Evolutionary conservation across 53 echinoderm and acorn worm genomes (phyloP).

Genomic region (Henricia sp.): DNA sequence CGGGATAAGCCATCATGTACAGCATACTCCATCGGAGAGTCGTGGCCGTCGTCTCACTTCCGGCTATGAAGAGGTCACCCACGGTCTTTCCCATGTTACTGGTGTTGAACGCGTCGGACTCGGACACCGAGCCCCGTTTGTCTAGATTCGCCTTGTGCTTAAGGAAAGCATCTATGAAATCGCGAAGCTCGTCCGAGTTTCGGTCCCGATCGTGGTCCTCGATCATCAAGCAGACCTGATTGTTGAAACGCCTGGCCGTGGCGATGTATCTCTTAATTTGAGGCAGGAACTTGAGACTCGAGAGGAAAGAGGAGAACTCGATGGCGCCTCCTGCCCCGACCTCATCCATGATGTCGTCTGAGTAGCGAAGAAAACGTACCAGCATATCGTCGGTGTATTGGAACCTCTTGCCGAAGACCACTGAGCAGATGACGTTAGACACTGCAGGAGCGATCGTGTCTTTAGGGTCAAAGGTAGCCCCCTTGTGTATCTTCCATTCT

Average conservation of each 20-base stretch:
- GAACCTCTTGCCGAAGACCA: slow-evolving; percentile 48
- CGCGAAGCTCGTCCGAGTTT: slow-evolving; percentile 15
- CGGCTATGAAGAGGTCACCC: slow-evolving; percentile 49
- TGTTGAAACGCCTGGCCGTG: neutral
- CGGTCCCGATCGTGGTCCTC: slow-evolving; percentile 29
- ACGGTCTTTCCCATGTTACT: slow-evolving; percentile 13
- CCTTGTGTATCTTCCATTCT: neutral
- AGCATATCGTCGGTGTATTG: slow-evolving; percentile 16
- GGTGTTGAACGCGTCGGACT: neutral
- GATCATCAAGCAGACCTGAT: neutral
- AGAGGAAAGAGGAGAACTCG: neutral
- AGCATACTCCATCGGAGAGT: slow-evolving; percentile 44
- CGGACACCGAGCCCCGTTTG: neutral
- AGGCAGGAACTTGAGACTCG: neutral
- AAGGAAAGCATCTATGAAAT: slow-evolving; percentile 36
- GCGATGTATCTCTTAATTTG: neutral
- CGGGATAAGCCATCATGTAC: slow-evolving; percentile 45
- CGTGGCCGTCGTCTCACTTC: slow-evolving; percentile 47
- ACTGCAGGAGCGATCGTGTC: slow-evolving; percentile 20
- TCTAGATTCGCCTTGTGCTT: neutral
- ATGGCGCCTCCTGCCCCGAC: neutral
- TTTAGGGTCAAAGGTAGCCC: slow-evolving; percentile 31
- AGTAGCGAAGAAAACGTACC: neutral
- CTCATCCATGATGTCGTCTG: slow-evolving; percentile 7
- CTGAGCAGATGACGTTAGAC: slow-evolving; percentile 48